These are phyloP conservation scores for Acrocephalus arundinaceus DNA, from an alignment of 2,113 vertebrate genomes.

Conservation along the genomic window DNA sequence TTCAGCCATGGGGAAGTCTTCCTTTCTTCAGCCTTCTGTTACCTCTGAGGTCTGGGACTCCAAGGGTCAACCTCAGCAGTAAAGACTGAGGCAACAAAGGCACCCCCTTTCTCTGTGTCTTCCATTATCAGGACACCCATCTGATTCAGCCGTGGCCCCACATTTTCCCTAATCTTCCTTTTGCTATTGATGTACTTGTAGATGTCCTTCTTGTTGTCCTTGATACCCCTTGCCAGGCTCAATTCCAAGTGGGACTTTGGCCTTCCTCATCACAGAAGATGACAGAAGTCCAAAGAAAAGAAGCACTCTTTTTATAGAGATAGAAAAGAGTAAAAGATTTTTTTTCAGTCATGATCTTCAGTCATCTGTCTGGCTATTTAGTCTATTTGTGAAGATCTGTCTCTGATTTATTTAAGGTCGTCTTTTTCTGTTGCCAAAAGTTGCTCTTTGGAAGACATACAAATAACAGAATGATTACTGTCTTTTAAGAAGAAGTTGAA, in stretches of 20 bases:
- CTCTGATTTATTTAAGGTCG: not conserved
- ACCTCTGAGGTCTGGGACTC: not conserved
- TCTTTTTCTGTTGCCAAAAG: not conserved
- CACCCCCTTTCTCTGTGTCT: not conserved
- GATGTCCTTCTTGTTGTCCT: not conserved
- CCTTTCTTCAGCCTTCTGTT: not conserved
- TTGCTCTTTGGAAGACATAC: not conserved
- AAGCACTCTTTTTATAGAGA: not conserved
- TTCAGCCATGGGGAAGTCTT: rapidly evolving
- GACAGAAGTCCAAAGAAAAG: not conserved
- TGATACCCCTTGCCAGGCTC: not conserved
- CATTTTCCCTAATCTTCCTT: not conserved
- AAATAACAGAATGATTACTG: not conserved
- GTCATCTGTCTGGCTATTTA: not conserved
- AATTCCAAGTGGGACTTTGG: not conserved
- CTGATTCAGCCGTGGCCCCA: not conserved
- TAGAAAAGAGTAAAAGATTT: not conserved
- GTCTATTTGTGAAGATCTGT: not conserved
- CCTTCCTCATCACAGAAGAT: not conserved
- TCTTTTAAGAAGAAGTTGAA: not conserved
- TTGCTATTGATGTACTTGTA: not conserved
- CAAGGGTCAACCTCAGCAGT: not conserved
- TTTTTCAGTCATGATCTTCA: not conserved
- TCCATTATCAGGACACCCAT: not conserved
- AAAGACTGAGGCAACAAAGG: not conserved